Evolutionary conservation across 2,888 invertebrate species (phyloP), one percentile per base, ranked within the genome.

Genomic region (Halocaridina rubra): DNA sequence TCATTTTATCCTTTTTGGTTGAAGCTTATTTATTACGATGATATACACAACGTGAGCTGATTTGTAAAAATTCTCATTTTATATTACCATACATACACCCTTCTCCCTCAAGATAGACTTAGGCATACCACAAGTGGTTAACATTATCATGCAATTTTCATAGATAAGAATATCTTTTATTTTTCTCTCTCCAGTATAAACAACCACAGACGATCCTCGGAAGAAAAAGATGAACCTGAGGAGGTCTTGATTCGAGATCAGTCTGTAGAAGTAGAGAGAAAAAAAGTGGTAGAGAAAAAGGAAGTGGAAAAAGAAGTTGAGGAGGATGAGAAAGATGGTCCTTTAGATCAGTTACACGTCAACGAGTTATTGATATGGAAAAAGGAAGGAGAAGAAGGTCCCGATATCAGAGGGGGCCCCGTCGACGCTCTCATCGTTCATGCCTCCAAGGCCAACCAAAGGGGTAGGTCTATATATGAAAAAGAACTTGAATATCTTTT

Each of bases 401-500:
- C 97, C 0, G 97, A 97, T 89, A 95, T 98, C 59, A 94, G 97
- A 85, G 99, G 99, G 8, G 99, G 98, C 7, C 94, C 96, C 88
- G 94, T 97, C 1, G 98, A 99, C 91, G 98, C 98, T 0, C 94
- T 99, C 79, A 95, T 99, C 88, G 97, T 98, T 61, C 96, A 98
- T 90, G 99, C 99, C 71, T 98, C 98, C 81, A 97, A 97, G 92
- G 96, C 97, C 87, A 96, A 96, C 90, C 97, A 97, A 93, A 95
- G 93, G 90, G 94, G 86, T n/a, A n/a, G n/a, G n/a, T n/a, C n/a
- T n/a, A n/a, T n/a, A n/a, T n/a, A n/a, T n/a, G n/a, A n/a, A n/a
- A n/a, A n/a, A n/a, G n/a, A n/a, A n/a, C n/a, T n/a, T n/a, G n/a
- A n/a, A n/a, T n/a, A n/a, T n/a, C n/a, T n/a, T n/a, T n/a, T n/a